Evolutionary conservation across 2,888 invertebrate genomes (phyloP).

Genomic region (Pegoplata infirma): DNA sequence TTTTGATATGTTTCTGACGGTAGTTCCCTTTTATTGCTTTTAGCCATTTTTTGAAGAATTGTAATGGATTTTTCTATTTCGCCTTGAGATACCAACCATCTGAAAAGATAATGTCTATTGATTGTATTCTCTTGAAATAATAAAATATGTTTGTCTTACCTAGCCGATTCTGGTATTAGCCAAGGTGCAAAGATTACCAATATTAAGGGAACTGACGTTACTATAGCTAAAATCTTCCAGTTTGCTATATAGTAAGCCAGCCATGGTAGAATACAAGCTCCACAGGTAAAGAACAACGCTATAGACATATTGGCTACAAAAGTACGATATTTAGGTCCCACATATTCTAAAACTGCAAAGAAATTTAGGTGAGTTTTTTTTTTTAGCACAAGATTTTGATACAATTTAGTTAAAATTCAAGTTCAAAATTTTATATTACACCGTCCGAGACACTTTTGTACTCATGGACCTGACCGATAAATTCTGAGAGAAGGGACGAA

Average conservation of each 20-base stretch:
- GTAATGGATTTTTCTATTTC: constrained; percentile 86
- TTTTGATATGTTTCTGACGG: constrained; percentile 84
- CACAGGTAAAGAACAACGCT: constrained; percentile 90
- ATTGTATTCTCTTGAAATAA: background rate
- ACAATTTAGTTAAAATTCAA: no score
- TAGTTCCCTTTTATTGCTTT: constrained; percentile 85
- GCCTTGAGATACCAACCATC: constrained; percentile 92
- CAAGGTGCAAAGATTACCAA: constrained; percentile 85
- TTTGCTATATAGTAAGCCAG: constrained; percentile 86
- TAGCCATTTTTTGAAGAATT: constrained; percentile 87
- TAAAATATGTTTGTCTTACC: constrained; percentile 80
- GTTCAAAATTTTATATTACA: no score
- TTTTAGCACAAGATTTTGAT: no score
- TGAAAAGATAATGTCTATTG: constrained; percentile 69
- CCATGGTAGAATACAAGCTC: constrained; percentile 89
- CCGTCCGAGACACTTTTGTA: no score
- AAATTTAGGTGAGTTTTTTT: no score
- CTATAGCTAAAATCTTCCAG: constrained; percentile 86
- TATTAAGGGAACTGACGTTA: constrained; percentile 85
- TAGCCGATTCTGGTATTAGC: constrained; percentile 90
- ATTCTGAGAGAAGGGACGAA: no score
- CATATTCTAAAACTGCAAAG: constrained; percentile 88
- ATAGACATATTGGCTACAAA: constrained; percentile 95
- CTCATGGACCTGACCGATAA: no score
- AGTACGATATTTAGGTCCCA: constrained; percentile 91